phyloP scores from a whole-genome alignment of 2,113 vertebrate genomes.

The Origma solitaria region DNA sequence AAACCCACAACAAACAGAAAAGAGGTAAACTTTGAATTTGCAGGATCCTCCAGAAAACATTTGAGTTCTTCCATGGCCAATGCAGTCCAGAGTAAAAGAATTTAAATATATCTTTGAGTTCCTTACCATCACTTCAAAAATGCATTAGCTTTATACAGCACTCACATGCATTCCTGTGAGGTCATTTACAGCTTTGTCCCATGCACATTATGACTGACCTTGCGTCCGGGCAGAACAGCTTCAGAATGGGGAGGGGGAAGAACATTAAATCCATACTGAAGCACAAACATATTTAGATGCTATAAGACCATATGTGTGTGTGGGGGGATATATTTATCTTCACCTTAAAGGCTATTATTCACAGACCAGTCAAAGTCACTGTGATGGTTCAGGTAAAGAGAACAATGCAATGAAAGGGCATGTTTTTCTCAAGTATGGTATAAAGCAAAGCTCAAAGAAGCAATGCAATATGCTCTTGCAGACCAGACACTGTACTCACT shows the following conservation, averaged over 20 bases:
- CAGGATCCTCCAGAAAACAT: background rate
- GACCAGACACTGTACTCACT: background rate
- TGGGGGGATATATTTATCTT: background rate
- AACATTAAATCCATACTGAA: background rate
- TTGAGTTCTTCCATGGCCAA: background rate
- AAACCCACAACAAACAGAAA: background rate
- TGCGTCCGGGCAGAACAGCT: background rate
- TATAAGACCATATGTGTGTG: fast-evolving
- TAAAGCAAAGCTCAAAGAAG: background rate
- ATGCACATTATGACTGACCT: background rate
- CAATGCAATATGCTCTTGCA: background rate
- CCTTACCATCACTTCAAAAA: background rate
- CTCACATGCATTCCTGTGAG: background rate
- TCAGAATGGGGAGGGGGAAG: background rate
- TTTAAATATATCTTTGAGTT: background rate
- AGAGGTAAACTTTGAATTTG: background rate
- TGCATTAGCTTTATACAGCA: background rate
- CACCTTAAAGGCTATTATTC: background rate
- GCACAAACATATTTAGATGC: background rate
- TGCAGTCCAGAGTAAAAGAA: background rate
- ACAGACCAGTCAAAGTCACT: background rate
- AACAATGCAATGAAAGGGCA: background rate
- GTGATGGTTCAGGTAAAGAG: background rate
- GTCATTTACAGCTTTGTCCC: background rate
- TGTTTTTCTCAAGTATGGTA: background rate